Evolutionary conservation across 2,797 vertebrate species (phyloP), one percentile per base, ranked within the genome.

Genomic region (Argyrosomus regius): DNA sequence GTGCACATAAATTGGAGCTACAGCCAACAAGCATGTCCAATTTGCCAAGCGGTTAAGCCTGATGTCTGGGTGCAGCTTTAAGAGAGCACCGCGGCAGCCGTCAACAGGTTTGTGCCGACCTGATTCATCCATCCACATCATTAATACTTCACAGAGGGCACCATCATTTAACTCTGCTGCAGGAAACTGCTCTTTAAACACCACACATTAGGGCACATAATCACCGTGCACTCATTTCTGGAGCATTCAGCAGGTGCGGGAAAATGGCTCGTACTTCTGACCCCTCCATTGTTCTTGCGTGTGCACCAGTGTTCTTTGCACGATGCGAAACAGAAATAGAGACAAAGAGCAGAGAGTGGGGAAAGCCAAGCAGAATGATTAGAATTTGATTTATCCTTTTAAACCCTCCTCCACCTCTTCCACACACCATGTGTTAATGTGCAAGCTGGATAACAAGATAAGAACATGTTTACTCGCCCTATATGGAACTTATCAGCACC

Each of bases 371-470:
- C 84, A 78, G 83, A 91, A 90, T 87, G 87, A 94, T 92, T 91
- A 88, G 80, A 83, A 87, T 91, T 93, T 91, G 78, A 92, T 90
- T 90, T 87, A 87, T 89, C 86, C 86, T 83, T 89, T 92, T 84
- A 89, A 90, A 87, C 76, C 77, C 67, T 90, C 86, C 80, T 72
- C 79, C 85, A 88, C 78, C 85, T 87, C 88, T 87, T 86, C 90
- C 81, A 84, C 88, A 86, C 79, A 77, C 87, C 88, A 85, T 81
- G 90, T 88, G 92, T 93, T 92, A 95, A 94, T 93, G 93, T 93
- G 93, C 88, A 88, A 87, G 92, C 91, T 91, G 91, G 92, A 95
- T 94, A 93, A 94, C 91, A 93, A 94, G 93, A 95, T 94, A 94
- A 94, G 93, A 93, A 89, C 91, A 91, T 94, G 94, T 95, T 95